Percentiles rank a stretch among this genome's conserved stretches.
Conservation (phyloP, 2,888 invertebrate genomes). For the Pseudococcus jackbeardsleyi region DNA sequence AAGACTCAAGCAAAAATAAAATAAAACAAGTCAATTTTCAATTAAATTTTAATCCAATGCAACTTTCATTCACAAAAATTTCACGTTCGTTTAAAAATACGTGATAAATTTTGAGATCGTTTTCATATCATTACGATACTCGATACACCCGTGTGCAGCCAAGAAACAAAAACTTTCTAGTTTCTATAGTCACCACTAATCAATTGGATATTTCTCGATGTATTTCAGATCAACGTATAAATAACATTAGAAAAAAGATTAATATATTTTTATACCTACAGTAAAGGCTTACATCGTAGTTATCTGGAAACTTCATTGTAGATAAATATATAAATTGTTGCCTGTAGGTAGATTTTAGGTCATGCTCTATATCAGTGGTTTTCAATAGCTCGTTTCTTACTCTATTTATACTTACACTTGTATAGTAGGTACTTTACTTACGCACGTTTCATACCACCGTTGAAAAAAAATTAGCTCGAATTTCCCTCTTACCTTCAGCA, state of each 20-base stretch:
- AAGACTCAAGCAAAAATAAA: too few species aligned
- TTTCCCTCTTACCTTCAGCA: not conserved
- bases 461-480: not conserved
- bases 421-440: not conserved
- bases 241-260: slow-evolving; percentile 19
- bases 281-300: not conserved
- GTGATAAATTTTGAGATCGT: too few species aligned
- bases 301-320: slow-evolving; percentile 14
- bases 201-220: not conserved
- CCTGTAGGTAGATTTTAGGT: not conserved
- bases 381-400: not conserved
- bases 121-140: not conserved
- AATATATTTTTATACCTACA: not conserved
- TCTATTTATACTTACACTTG: not conserved
- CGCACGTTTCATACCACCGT: not conserved
- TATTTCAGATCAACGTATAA: not conserved
- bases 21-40: too few species aligned
- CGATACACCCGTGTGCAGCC: not conserved
- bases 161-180: not conserved
- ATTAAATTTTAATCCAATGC: too few species aligned
- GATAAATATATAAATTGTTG: not conserved
- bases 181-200: not conserved
- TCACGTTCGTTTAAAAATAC: too few species aligned
- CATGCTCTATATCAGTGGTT: slow-evolving; percentile 44
- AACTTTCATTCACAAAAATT: too few species aligned